A percentile compares a stretch with the other conserved stretches of the same genome.
Evolutionary conservation across 2,888 invertebrate species (phyloP).

Genomic region (Ctenicera cuprea): DNA sequence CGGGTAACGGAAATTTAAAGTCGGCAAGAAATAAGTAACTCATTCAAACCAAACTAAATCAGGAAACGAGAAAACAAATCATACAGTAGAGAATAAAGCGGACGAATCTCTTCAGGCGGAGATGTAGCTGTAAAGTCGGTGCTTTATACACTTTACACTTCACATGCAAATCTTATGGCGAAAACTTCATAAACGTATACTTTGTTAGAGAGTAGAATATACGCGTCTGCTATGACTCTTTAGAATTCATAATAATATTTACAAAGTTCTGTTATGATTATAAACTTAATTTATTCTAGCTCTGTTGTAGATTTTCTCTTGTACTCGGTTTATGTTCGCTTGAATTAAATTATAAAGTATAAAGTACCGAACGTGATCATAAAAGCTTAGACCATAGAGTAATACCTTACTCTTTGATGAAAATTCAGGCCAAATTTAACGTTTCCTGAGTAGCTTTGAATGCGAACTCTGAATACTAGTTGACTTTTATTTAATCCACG

Average conservation of each 20-base stretch:
- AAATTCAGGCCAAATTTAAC: slow-evolving; percentile 11
- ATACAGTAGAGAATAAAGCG: slow-evolving; percentile 37
- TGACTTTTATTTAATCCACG: neutral
- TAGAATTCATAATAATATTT: slow-evolving; percentile 39
- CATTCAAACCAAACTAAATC: slow-evolving; percentile 42
- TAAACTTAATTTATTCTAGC: slow-evolving; percentile 41
- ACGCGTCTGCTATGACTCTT: slow-evolving; percentile 28
- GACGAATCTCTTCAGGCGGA: slow-evolving; percentile 27
- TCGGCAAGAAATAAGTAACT: slow-evolving; percentile 32
- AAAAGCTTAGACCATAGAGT: neutral
- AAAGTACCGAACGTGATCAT: slow-evolving; percentile 26
- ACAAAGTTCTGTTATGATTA: slow-evolving; percentile 32
- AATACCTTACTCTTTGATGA: slow-evolving; percentile 19
- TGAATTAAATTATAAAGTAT: slow-evolving; percentile 30
- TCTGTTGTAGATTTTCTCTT: slow-evolving; percentile 30
- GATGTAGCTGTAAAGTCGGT: slow-evolving; percentile 41
- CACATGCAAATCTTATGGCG: slow-evolving; percentile 50
- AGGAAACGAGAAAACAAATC: slow-evolving; percentile 47
- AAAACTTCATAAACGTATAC: slow-evolving; percentile 44
- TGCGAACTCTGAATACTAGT: neutral
- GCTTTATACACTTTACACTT: slow-evolving; percentile 45
- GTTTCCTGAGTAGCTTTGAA: neutral
- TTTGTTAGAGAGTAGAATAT: slow-evolving; percentile 39
- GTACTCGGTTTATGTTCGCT: slow-evolving; percentile 21
- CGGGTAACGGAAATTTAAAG: slow-evolving; percentile 34